phyloP scores from a whole-genome alignment of 2,888 invertebrate species.

The Ectobius pallidus region DNA sequence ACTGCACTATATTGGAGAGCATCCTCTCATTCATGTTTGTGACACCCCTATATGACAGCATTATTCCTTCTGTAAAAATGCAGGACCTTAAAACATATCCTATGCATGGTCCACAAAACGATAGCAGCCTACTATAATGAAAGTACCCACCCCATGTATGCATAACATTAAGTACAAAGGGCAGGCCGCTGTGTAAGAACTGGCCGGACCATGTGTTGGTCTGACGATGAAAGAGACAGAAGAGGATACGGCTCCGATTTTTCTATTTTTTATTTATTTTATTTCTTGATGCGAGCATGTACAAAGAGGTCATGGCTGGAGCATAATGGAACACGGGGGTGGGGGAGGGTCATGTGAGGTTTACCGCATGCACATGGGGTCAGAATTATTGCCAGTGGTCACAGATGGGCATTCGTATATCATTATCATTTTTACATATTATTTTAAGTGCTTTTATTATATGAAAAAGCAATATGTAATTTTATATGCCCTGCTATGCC shows the following conservation, averaged over 20 bases:
- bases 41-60: no score
- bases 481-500: not conserved
- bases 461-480: not conserved
- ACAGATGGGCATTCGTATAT: not conserved
- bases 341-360: not conserved
- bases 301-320: conserved; percentile 8
- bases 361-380: conserved; percentile 1
- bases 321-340: not conserved
- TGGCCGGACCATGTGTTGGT: not conserved
- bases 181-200: not conserved
- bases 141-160: not conserved
- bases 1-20: no score
- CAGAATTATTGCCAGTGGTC: not conserved
- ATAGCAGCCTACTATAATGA: not conserved
- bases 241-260: not conserved
- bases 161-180: conserved; percentile 4
- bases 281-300: not conserved
- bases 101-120: not conserved
- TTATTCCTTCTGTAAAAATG: no score
- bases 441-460: not conserved
- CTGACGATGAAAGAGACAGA: not conserved
- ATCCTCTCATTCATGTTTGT: no score
- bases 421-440: not conserved
- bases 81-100: not conserved
- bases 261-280: not conserved